Evolutionary conservation across 2,113 vertebrate genomes (phyloP).

Genomic region (Erythrolamprus reginae): DNA sequence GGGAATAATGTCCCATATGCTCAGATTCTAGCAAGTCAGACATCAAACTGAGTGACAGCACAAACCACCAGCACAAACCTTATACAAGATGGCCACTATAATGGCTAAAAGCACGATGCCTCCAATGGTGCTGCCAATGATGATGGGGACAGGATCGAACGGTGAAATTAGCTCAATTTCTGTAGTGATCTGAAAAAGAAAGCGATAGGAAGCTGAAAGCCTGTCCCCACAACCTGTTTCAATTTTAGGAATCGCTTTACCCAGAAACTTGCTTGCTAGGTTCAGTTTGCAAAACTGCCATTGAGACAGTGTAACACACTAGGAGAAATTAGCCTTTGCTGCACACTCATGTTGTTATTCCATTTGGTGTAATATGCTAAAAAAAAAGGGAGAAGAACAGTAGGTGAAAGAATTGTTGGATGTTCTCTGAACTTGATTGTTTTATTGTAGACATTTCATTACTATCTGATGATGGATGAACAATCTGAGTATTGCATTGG

Average conservation of each 20-base stretch:
- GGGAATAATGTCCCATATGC: not conserved
- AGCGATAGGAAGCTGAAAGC: not conserved
- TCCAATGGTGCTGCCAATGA: conserved; percentile 68
- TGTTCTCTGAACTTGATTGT: not conserved
- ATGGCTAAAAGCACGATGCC: conserved; percentile 66
- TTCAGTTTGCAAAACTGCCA: not conserved
- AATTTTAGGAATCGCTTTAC: not conserved
- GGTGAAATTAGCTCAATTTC: conserved; percentile 65
- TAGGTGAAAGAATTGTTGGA: not conserved
- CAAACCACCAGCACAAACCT: conserved; percentile 52
- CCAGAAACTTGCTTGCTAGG: not conserved
- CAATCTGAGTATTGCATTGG: too few relatives aligned
- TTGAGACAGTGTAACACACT: not conserved
- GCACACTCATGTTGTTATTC: not conserved
- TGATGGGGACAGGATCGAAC: conserved; percentile 68
- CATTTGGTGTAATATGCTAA: not conserved
- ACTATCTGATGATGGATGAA: too few relatives aligned
- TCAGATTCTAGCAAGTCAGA: not conserved
- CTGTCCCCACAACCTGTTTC: not conserved
- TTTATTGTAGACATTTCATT: not conserved
- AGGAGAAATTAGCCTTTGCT: not conserved
- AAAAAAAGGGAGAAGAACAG: not conserved
- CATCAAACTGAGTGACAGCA: not conserved
- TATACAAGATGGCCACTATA: conserved; percentile 66
- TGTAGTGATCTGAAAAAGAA: conserved; percentile 57